phyloP scores from a whole-genome alignment of 2,888 invertebrate genomes.

The Tethea ocularis region DNA sequence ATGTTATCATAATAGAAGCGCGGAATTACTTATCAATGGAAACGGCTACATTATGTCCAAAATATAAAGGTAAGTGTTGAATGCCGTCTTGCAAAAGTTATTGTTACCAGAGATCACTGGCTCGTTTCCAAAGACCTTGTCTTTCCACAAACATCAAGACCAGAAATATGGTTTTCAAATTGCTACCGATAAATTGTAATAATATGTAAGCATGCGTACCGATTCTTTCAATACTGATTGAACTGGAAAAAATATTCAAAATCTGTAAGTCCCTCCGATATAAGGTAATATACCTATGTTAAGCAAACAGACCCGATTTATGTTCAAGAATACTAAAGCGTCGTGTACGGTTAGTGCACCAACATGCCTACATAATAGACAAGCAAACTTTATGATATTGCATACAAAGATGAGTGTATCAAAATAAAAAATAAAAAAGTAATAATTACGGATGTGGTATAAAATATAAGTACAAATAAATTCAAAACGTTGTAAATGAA shows the following conservation, averaged over 20 bases:
- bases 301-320: constrained; percentile 5
- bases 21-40: constrained; percentile 4
- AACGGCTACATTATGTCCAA: neutral
- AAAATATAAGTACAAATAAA: constrained; percentile 65
- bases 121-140: constrained; percentile 10
- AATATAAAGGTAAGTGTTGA: neutral
- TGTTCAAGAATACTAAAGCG: constrained; percentile 47
- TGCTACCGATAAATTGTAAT: constrained; percentile 17
- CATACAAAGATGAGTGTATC: constrained; percentile 46
- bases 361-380: constrained; percentile 66
- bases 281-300: neutral
- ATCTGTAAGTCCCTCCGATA: constrained; percentile 48
- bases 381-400: constrained; percentile 58
- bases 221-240: constrained; percentile 65
- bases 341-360: constrained; percentile 58
- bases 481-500: constrained; percentile 72
- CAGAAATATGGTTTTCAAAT: neutral
- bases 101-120: neutral
- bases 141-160: constrained; percentile 5
- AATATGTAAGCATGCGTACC: constrained; percentile 71
- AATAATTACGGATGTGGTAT: constrained; percentile 60
- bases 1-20: neutral
- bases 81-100: neutral
- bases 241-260: constrained; percentile 69
- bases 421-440: constrained; percentile 43